phyloP scores from a whole-genome alignment of 2,113 vertebrate genomes.

The Rhineura floridana region DNA sequence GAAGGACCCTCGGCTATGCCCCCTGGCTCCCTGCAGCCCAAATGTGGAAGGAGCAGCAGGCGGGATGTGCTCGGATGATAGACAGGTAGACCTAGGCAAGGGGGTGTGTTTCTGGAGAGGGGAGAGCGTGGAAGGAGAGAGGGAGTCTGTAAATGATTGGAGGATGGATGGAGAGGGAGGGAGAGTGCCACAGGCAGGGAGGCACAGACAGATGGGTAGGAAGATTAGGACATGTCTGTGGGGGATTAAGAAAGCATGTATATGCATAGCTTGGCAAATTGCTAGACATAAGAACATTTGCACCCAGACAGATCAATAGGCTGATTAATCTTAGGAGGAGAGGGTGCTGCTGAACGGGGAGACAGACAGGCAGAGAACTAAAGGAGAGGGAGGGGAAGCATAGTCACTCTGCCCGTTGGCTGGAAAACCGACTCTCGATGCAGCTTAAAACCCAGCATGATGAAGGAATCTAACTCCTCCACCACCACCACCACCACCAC shows the following conservation, averaged over 20 bases:
- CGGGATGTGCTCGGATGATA: not conserved
- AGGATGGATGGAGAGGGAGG: not conserved
- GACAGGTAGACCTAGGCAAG: slow-evolving; percentile 7
- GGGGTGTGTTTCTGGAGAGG: slow-evolving; percentile 6
- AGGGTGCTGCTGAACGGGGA: too few relatives aligned
- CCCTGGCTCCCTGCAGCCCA: not conserved
- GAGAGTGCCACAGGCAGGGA: not conserved
- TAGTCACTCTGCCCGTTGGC: not conserved
- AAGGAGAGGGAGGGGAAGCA: not conserved
- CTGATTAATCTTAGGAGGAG: not conserved
- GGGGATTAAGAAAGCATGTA: not conserved
- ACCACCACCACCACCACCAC: too few relatives aligned
- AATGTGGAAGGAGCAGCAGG: not conserved
- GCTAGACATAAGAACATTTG: too few relatives aligned
- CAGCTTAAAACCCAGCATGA: too few relatives aligned
- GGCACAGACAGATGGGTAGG: not conserved
- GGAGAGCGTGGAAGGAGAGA: not conserved
- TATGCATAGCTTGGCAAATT: not conserved
- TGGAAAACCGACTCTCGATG: too few relatives aligned
- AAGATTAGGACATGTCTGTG: not conserved
- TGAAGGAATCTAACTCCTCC: not conserved
- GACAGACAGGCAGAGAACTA: not conserved
- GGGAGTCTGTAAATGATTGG: not conserved
- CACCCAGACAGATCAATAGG: not conserved
- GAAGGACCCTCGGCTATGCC: not conserved